Base-by-base conservation (phyloP, 2,797 vertebrate species). In the Cichlasoma orientale region DNA sequence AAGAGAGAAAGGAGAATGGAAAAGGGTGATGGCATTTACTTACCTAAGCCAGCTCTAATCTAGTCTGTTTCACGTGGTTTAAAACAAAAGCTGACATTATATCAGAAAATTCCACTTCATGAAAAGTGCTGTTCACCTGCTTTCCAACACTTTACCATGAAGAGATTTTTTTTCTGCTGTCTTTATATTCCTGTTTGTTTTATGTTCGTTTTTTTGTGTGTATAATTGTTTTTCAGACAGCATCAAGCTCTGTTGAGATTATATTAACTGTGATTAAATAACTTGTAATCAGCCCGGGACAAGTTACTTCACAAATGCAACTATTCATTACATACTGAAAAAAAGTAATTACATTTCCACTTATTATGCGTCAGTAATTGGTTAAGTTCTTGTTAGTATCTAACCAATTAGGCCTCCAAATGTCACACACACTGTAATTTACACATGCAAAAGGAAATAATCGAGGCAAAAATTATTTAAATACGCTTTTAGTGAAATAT, bases 11-110 rank as follows among this genome's bases (percentile, higher is more conserved):
- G 44, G 50, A 56, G 53, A 23, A 58, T 57, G 54, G 23, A 10
- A 31, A 72, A 59, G 29, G 38, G 57, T 63, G 84, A 74, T 90
- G 82, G 41, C 81, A 82, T 88, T 90, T 82, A 73, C 75, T 77
- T 47, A 7, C 36, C 52, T 52, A 33, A 74, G 75, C 75, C 53
- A 78, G 52, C 7, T 53, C 79, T 84, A 83, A 89, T 91, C 78
- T 69, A 74, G 72, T 74, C 75, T 36, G 78, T 74, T 81, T 38
- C 73, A 77, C 63, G 16, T 55, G 79, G 41, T 69, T 86, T 83
- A 33, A 82, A 87, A 83, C 72, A 69, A 88, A 91, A 59, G 23
- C 54, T 72, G 38, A 82, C 61, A 61, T 2, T 72, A 38, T 80
- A 85, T 82, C 75, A 57, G 74, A 78, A 71, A 75, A 76, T 38